Evolutionary conservation across 2,113 vertebrate genomes (phyloP).

Genomic region (Chrysochloris asiatica): DNA sequence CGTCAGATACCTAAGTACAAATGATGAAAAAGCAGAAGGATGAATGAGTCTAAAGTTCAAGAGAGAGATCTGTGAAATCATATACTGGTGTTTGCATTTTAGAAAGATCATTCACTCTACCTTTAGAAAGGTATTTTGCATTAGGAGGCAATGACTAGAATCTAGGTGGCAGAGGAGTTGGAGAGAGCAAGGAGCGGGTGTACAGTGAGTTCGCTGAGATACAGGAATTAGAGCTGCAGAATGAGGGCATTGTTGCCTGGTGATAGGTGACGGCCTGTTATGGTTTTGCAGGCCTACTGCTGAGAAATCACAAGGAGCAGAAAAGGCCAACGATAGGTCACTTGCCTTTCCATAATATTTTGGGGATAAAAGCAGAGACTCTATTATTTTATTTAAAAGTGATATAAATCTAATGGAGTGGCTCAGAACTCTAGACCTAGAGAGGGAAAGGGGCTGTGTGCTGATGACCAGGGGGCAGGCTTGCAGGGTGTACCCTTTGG

Average conservation of each 20-base stretch:
- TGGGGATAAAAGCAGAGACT: not conserved
- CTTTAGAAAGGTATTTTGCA: not conserved
- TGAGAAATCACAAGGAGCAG: not conserved
- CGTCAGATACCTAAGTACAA: not conserved
- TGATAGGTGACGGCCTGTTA: rapidly evolving
- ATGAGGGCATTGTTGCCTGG: not conserved
- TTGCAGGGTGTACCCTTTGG: too few species aligned
- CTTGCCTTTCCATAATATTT: not conserved
- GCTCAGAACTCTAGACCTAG: too few species aligned
- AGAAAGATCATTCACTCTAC: not conserved
- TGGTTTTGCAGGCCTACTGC: too few species aligned
- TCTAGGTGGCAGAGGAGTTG: not conserved
- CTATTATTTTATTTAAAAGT: not conserved
- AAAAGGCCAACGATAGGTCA: not conserved
- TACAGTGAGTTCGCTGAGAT: not conserved
- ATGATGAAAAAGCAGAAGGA: not conserved
- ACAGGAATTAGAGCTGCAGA: too few species aligned
- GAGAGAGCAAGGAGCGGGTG: not conserved
- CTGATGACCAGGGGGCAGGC: too few species aligned
- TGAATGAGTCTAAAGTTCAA: not conserved
- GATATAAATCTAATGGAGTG: too few species aligned
- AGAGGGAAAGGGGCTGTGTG: too few species aligned
- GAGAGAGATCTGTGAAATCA: not conserved
- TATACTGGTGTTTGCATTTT: not conserved
- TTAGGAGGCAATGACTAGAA: not conserved